phyloP scores from a whole-genome alignment of 1,140 invertebrate species.

The Pararge aegeria region DNA sequence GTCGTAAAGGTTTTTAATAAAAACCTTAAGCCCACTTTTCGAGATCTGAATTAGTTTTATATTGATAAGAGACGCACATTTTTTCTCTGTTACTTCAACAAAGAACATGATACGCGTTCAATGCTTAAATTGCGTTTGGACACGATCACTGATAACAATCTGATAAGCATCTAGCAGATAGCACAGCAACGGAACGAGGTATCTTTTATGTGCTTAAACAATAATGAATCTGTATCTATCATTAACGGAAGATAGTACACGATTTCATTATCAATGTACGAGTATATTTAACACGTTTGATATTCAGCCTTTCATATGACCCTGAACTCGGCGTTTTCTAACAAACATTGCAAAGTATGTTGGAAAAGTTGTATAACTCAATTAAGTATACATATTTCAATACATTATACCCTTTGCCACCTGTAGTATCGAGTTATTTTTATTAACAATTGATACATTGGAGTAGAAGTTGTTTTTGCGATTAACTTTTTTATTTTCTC shows the following conservation, averaged over 20 bases:
- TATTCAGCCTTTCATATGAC: slow-evolving; percentile 14
- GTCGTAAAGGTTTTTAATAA: too few species aligned
- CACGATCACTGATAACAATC: slow-evolving; percentile 56
- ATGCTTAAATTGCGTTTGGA: slow-evolving; percentile 36
- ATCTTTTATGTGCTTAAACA: slow-evolving; percentile 36
- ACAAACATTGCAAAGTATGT: neutral
- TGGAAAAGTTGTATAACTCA: neutral
- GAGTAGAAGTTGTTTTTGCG: too few species aligned
- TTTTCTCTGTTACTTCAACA: slow-evolving; percentile 1
- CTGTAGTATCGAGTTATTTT: too few species aligned
- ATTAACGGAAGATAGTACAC: slow-evolving; percentile 58
- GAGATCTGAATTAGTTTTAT: neutral
- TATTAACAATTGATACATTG: too few species aligned
- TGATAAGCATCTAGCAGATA: slow-evolving; percentile 68
- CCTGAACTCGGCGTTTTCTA: slow-evolving; percentile 14
- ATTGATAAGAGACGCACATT: slow-evolving; percentile 1
- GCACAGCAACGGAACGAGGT: slow-evolving; percentile 38
- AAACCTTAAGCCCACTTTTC: neutral
- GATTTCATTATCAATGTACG: slow-evolving; percentile 44
- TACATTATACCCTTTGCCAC: too few species aligned
- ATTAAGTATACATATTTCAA: too few species aligned
- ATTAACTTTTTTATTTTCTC: too few species aligned
- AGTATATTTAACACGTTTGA: slow-evolving; percentile 37
- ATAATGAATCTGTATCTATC: slow-evolving; percentile 48
- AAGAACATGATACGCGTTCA: slow-evolving; percentile 34